Conservation (phyloP, 2,797 vertebrate genomes). For the Bovichtus variegatus region DNA sequence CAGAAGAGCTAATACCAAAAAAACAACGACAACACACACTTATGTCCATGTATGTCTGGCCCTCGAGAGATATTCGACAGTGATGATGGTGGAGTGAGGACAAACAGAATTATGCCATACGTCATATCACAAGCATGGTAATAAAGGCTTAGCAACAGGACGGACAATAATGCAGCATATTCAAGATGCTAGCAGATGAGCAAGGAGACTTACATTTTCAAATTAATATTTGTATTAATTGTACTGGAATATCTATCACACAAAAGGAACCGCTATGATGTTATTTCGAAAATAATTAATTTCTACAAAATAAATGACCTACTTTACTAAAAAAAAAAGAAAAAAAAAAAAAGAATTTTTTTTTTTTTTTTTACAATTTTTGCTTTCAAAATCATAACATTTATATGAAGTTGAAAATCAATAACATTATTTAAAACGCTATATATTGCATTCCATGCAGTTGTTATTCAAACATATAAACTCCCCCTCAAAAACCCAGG, state of each 20-base stretch:
- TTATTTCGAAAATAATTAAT: neutral
- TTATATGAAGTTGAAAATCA: neutral
- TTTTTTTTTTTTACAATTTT: no score
- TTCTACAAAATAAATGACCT: neutral
- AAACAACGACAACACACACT: no score
- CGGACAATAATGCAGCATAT: neutral
- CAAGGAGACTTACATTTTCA: neutral
- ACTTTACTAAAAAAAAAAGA: neutral
- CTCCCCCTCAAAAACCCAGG: neutral
- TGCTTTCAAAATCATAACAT: neutral
- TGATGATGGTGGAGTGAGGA: constrained; percentile 47
- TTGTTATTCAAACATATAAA: neutral
- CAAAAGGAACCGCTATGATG: neutral
- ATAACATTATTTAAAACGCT: neutral
- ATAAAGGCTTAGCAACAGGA: neutral
- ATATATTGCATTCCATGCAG: neutral
- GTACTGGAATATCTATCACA: neutral
- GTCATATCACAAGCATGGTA: neutral
- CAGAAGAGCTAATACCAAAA: no score
- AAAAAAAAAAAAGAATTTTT: no score
- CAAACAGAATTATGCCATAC: constrained; percentile 16
- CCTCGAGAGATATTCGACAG: constrained; percentile 33
- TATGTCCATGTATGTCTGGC: neutral
- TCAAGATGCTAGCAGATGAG: neutral
- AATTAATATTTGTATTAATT: neutral